A percentile compares a stretch with the other conserved stretches of the same genome.
These are phyloP conservation scores for Carterocephalus palaemon DNA, from an alignment of 2,888 invertebrate genomes.

Conservation along the genomic window DNA sequence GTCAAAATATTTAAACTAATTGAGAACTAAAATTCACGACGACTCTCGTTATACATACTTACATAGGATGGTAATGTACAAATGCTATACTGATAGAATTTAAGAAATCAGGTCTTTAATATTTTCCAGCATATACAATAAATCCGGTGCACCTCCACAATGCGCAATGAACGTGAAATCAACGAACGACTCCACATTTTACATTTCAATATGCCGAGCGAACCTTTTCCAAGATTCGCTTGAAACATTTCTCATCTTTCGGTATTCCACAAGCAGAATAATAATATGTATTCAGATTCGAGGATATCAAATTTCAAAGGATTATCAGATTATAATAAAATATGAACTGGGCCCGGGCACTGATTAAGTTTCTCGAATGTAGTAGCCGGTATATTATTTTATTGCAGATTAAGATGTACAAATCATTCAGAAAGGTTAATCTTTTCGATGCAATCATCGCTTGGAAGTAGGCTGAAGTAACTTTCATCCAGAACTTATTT, in stretches of 20 bases:
- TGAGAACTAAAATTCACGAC: too few species aligned
- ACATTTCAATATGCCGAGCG: constrained; percentile 20
- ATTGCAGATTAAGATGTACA: constrained; percentile 6
- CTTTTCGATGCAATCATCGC: too few species aligned
- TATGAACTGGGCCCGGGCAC: constrained; percentile 1
- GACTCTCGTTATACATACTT: too few species aligned
- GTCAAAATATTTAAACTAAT: too few species aligned
- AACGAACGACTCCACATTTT: constrained; percentile 14
- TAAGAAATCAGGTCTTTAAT: not conserved
- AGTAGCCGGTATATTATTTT: constrained; percentile 16
- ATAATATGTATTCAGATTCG: constrained; percentile 7
- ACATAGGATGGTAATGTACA: too few species aligned
- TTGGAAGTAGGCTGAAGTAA: too few species aligned
- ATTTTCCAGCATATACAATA: not conserved
- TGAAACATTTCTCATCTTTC: constrained; percentile 8
- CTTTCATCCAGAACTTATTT: too few species aligned
- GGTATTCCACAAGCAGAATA: constrained; percentile 10
- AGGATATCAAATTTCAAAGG: constrained; percentile 12
- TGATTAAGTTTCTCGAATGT: constrained; percentile 14
- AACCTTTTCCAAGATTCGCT: constrained; percentile 13
- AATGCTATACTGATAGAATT: too few species aligned
- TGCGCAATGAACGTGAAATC: constrained; percentile 6
- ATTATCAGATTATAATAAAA: constrained; percentile 18
- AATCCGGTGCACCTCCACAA: constrained; percentile 6
- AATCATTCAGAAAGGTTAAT: not conserved